Evolutionary conservation across 2,888 invertebrate genomes (phyloP).

Genomic region (Ectobius pallidus): DNA sequence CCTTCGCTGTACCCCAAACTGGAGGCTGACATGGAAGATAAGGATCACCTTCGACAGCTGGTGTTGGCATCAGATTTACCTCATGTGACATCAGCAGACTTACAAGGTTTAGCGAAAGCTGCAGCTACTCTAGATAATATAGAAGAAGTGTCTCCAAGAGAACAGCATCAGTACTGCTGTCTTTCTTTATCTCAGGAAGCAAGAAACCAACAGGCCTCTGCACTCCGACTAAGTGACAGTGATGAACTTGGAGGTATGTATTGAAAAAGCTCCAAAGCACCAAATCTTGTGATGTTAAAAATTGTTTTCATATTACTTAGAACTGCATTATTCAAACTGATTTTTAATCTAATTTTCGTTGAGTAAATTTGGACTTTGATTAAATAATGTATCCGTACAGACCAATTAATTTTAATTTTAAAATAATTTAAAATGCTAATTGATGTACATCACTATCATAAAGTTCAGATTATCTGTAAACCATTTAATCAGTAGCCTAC

Average conservation of each 20-base stretch:
- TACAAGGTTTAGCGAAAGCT: slow-evolving; percentile 52
- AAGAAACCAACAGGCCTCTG: slow-evolving; percentile 50
- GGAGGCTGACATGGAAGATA: slow-evolving; percentile 47
- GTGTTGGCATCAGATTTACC: slow-evolving; percentile 62
- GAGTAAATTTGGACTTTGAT: too few relatives aligned
- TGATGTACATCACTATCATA: too few relatives aligned
- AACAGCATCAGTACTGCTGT: slow-evolving; percentile 41
- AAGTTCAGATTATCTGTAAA: too few relatives aligned
- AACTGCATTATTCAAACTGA: too few relatives aligned
- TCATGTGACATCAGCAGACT: slow-evolving; percentile 5
- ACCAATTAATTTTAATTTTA: too few relatives aligned
- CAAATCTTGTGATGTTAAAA: not conserved
- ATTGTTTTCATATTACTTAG: too few relatives aligned
- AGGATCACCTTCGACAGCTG: slow-evolving; percentile 69
- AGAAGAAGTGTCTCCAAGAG: slow-evolving; percentile 51
- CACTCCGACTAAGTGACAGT: slow-evolving; percentile 66
- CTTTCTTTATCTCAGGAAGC: slow-evolving; percentile 28
- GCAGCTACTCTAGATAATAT: slow-evolving; percentile 65
- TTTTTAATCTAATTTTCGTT: too few relatives aligned
- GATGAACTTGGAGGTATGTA: slow-evolving; percentile 57
- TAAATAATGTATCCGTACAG: too few relatives aligned
- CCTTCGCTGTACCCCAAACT: slow-evolving; percentile 28
- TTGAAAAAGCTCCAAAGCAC: too few relatives aligned
- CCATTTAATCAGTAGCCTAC: too few relatives aligned
- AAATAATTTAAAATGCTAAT: too few relatives aligned